These are phyloP conservation scores for Cheilosia pagana DNA, from an alignment of 2,888 invertebrate species.

Conservation along the genomic window DNA sequence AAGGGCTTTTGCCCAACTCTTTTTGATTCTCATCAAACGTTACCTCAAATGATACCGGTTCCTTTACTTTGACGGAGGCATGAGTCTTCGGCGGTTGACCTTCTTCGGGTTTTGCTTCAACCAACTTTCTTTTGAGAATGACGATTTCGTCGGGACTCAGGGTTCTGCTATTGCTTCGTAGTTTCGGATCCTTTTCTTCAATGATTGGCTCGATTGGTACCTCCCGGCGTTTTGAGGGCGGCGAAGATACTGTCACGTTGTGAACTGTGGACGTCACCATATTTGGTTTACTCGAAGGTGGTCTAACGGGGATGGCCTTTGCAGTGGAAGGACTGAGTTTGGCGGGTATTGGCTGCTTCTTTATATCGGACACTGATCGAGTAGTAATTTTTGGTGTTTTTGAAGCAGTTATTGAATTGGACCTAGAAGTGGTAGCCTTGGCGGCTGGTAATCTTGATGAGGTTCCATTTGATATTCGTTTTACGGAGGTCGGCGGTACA, in stretches of 20 bases:
- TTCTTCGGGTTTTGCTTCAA: constrained; percentile 58
- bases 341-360: constrained; percentile 62
- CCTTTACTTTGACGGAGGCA: constrained; percentile 70
- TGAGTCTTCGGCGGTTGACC: constrained; percentile 8
- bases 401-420: constrained; percentile 47
- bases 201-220: constrained; percentile 33
- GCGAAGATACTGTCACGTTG: constrained; percentile 82
- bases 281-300: constrained; percentile 78
- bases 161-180: constrained; percentile 78
- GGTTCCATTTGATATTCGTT: constrained; percentile 28
- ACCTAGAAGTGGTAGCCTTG: constrained; percentile 72
- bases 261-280: constrained; percentile 81
- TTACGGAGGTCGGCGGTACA: not conserved
- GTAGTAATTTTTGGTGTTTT: constrained; percentile 13
- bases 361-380: constrained; percentile 15
- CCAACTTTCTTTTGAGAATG: constrained; percentile 78
- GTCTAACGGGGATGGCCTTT: constrained; percentile 51
- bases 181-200: constrained; percentile 37
- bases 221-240: constrained; percentile 80
- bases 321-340: constrained; percentile 52
- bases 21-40: constrained; percentile 77
- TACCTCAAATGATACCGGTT: constrained; percentile 82
- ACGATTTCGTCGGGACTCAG: constrained; percentile 80
- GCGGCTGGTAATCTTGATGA: not conserved
- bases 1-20: constrained; percentile 8